phyloP scores from a whole-genome alignment of 2,888 invertebrate genomes.

The Baronia brevicornis region DNA sequence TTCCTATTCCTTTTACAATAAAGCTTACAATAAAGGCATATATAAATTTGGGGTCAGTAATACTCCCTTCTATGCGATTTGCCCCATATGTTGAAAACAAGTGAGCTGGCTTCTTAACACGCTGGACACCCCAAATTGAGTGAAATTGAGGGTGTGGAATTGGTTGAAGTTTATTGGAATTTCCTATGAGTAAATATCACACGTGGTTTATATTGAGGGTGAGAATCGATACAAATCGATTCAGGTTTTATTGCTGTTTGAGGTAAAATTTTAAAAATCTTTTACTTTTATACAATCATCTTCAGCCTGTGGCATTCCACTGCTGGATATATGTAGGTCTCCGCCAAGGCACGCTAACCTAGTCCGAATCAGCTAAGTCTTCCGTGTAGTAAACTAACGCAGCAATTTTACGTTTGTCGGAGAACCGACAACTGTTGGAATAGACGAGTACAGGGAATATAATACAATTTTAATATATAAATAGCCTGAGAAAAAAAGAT shows the following conservation, averaged over 20 bases:
- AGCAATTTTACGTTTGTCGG: too few relatives aligned
- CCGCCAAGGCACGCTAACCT: too few relatives aligned
- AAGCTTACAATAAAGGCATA: constrained; percentile 17
- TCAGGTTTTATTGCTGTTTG: constrained; percentile 1
- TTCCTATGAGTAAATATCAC: constrained; percentile 60
- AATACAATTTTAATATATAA: too few relatives aligned
- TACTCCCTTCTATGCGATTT: constrained; percentile 49
- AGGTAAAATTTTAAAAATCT: neutral
- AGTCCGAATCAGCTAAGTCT: too few relatives aligned
- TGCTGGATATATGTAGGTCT: too few relatives aligned
- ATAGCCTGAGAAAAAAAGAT: too few relatives aligned
- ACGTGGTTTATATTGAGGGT: constrained; percentile 38
- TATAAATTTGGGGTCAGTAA: constrained; percentile 23
- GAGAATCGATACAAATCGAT: constrained; percentile 19
- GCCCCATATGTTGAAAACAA: constrained; percentile 67
- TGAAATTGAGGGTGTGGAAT: constrained; percentile 56
- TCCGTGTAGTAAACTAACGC: too few relatives aligned
- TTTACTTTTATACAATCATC: neutral
- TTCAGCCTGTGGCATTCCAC: too few relatives aligned
- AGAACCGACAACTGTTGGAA: too few relatives aligned
- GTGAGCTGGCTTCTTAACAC: constrained; percentile 61
- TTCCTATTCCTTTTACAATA: constrained; percentile 16
- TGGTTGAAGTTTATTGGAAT: constrained; percentile 60
- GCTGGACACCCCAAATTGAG: constrained; percentile 68
- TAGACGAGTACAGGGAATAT: too few relatives aligned